Percentiles rank a stretch among this genome's conserved stretches.
Conservation (phyloP, 2,888 invertebrate genomes). For the Ormyrus nitidulus region DNA sequence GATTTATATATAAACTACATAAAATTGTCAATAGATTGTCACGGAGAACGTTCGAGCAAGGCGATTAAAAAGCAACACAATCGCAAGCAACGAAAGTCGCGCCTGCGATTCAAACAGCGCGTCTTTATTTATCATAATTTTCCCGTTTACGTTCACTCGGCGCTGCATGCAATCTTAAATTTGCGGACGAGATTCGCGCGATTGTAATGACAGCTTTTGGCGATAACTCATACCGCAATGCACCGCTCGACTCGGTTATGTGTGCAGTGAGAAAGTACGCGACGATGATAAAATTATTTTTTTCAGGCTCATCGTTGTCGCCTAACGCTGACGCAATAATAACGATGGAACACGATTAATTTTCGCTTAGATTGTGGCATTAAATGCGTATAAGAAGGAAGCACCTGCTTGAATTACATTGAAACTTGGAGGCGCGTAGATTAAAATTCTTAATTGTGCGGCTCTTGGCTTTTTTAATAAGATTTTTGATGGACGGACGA, state of each 20-base stretch:
- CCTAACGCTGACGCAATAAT: conserved; percentile 13
- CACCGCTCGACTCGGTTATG: neutral
- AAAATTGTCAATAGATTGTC: too few relatives aligned
- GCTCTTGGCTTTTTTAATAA: too few relatives aligned
- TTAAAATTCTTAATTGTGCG: too few relatives aligned
- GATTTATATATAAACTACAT: too few relatives aligned
- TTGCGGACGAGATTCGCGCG: conserved; percentile 2
- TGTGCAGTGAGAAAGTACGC: neutral
- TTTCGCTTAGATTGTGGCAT: conserved; percentile 1
- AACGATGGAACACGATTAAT: conserved; percentile 21
- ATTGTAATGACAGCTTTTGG: conserved; percentile 38
- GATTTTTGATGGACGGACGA: too few relatives aligned
- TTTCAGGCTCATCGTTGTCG: neutral
- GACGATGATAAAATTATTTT: conserved; percentile 30
- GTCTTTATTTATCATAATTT: conserved; percentile 16
- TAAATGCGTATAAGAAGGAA: neutral
- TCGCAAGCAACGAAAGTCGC: neutral
- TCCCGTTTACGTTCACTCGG: conserved; percentile 25
- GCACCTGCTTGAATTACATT: too few relatives aligned
- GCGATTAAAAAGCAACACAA: conserved; percentile 11
- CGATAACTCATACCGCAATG: conserved; percentile 36
- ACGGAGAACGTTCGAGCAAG: neutral
- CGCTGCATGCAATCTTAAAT: conserved; percentile 13
- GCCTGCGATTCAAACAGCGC: neutral
- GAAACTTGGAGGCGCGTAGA: too few relatives aligned